These are phyloP conservation scores for Glomeris maerens DNA, from an alignment of 1,140 invertebrate species.

Conservation along the genomic window DNA sequence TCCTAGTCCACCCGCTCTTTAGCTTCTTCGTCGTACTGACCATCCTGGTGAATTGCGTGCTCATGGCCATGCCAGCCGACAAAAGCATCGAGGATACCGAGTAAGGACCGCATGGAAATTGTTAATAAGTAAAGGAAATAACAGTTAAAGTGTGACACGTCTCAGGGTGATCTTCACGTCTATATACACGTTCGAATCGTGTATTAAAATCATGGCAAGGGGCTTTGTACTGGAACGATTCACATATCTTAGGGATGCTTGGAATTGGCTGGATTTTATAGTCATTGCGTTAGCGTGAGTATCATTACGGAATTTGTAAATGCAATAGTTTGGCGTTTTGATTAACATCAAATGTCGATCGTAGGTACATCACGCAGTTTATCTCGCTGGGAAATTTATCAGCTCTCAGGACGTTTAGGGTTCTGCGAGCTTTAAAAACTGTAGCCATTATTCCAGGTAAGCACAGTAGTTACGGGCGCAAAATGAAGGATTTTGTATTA, in stretches of 20 bases:
- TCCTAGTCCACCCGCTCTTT: slow-evolving; percentile 94
- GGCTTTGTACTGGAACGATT: slow-evolving; percentile 97
- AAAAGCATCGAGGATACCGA: slow-evolving; percentile 88
- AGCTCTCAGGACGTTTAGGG: slow-evolving; percentile 95
- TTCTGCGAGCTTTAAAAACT: slow-evolving; percentile 96
- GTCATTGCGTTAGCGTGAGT: slow-evolving; percentile 99
- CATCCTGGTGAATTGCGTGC: slow-evolving; percentile 92
- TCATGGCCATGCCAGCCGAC: slow-evolving; percentile 92
- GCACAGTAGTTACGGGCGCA: no score
- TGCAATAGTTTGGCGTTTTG: background rate
- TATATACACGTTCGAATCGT: slow-evolving; percentile 98
- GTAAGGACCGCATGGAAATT: slow-evolving; percentile 52
- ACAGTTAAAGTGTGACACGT: slow-evolving; percentile 23
- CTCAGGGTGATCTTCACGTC: slow-evolving; percentile 97
- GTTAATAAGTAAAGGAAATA: slow-evolving; percentile 3
- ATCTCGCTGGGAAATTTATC: slow-evolving; percentile 96
- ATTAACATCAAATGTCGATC: no score
- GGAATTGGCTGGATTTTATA: slow-evolving; percentile 99
- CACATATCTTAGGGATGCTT: slow-evolving; percentile 99
- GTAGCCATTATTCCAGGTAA: slow-evolving; percentile 98
- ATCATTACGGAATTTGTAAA: no score
- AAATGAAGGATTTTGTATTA: no score
- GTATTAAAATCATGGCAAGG: slow-evolving; percentile 95
- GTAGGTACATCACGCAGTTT: slow-evolving; percentile 96
- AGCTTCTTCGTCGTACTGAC: slow-evolving; percentile 95